phyloP scores from a whole-genome alignment of 2,888 invertebrate genomes.

The Meliscaeva auricollis region DNA sequence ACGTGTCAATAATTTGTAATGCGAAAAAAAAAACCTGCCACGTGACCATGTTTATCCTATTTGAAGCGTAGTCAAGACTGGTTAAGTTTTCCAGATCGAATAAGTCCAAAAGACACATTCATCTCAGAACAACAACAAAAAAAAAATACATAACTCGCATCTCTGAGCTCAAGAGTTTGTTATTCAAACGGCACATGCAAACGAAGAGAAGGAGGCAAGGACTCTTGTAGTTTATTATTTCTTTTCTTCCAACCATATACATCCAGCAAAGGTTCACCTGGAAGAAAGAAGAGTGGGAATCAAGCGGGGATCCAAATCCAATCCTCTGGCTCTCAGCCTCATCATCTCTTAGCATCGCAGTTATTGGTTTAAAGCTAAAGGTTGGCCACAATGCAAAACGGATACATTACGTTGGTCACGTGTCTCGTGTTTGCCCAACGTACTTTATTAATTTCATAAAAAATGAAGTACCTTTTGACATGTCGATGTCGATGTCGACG shows the following conservation, averaged over 20 bases:
- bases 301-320: constrained; percentile 49
- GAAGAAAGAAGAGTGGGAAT: constrained; percentile 62
- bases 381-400: constrained; percentile 79
- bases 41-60: constrained; percentile 83
- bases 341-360: no score
- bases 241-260: constrained; percentile 12
- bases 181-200: constrained; percentile 52
- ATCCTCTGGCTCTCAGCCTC: constrained; percentile 31
- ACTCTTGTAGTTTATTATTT: constrained; percentile 15
- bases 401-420: constrained; percentile 84
- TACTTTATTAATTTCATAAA: constrained; percentile 84
- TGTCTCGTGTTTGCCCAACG: constrained; percentile 81
- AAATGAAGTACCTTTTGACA: constrained; percentile 81
- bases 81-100: constrained; percentile 79
- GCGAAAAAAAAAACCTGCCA: constrained; percentile 77
- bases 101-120: constrained; percentile 78
- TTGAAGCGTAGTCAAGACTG: constrained; percentile 79
- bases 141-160: no score
- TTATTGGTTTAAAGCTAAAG: constrained; percentile 77
- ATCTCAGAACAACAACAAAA: constrained; percentile 78
- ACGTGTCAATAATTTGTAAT: constrained; percentile 70
- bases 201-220: background rate
- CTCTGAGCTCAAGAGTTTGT: constrained; percentile 78
- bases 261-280: constrained; percentile 78
- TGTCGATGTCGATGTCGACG: constrained; percentile 53